Evolutionary conservation across 2,888 invertebrate genomes (phyloP).

Genomic region (Anoplius nigerrimus): DNA sequence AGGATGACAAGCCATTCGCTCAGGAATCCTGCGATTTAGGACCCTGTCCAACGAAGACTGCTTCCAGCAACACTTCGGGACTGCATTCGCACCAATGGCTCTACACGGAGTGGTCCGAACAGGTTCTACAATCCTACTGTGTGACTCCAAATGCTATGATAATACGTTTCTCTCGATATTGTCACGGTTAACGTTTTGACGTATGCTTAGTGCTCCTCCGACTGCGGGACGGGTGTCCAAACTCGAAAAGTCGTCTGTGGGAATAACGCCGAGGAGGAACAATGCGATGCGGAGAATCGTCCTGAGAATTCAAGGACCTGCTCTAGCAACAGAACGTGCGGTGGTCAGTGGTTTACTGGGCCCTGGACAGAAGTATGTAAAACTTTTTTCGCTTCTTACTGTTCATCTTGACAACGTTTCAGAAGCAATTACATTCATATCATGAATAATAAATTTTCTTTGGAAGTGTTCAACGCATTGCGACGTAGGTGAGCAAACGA

Average conservation of each 20-base stretch:
- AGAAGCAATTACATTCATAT: no score
- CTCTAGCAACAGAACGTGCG: constrained; percentile 82
- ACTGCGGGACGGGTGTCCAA: constrained; percentile 87
- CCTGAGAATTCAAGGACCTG: constrained; percentile 83
- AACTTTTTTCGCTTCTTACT: no score
- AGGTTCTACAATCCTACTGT: constrained; percentile 45
- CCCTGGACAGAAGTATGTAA: constrained; percentile 78
- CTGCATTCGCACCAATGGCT: constrained; percentile 75
- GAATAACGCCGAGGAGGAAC: constrained; percentile 73
- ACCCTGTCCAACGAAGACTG: constrained; percentile 69
- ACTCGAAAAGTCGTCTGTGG: constrained; percentile 84
- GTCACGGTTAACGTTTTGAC: not conserved
- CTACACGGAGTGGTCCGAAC: constrained; percentile 79
- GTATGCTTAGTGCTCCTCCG: constrained; percentile 80
- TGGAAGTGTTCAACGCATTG: constrained; percentile 70
- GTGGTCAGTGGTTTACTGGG: constrained; percentile 90
- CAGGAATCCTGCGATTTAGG: constrained; percentile 79
- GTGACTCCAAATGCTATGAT: not conserved
- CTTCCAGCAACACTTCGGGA: constrained; percentile 32
- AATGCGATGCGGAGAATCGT: constrained; percentile 77
- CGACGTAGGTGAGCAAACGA: constrained; percentile 77
- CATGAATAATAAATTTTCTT: not conserved
- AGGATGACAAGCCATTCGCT: constrained; percentile 73
- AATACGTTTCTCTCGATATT: not conserved
- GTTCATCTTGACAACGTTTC: no score